Evolutionary conservation across 2,113 vertebrate genomes (phyloP), one percentile per base, ranked within the genome.

Genomic region (Strix uralensis): DNA sequence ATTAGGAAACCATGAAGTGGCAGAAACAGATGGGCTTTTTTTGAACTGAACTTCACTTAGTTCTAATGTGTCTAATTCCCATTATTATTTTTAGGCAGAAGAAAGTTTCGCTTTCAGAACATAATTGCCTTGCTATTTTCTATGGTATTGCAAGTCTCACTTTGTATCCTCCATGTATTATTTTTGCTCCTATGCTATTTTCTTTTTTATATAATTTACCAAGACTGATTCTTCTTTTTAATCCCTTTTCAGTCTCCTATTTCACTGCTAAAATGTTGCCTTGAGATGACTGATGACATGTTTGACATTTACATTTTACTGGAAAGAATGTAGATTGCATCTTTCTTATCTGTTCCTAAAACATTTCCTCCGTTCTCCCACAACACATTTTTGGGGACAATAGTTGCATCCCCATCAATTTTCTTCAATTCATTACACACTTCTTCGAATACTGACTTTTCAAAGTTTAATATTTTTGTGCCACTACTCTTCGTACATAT

Each of bases 361-460:
- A 80, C 69, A 61, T 59, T 78, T 74, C 73, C 27, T 63, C 81
- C 62, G 8, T 49, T 61, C 80, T 77, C 58, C 88, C 87, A 95
- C 67, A 91, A 73, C 73, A 66, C 9, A 5, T 54, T 96, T 94
- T 95, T 69, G 86, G 79, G 90, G 67, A 97, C 90, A 96, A 90
- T 40, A 83, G 80, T 5, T 94, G 88, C 81, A 86, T 79, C 67
- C 63, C 75, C 94, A 95, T 96, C 97, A 92, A 93, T 98, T 97
- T 95, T 93, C 95, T 96, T 88, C 65, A 89, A 96, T 97, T 98
- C 96, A 97, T 97, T 97, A 96, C 80, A 97, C 87, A 93, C 82
- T 96, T 90, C 77, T 94, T 93, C 9, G 1, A 97, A 89, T 93
- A 90, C 63, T 72, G 88, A 88, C 95, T 97, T 97, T 97, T 88